Base-by-base conservation (phyloP, 2,113 vertebrate species). In the Heloderma charlesbogerti region DNA sequence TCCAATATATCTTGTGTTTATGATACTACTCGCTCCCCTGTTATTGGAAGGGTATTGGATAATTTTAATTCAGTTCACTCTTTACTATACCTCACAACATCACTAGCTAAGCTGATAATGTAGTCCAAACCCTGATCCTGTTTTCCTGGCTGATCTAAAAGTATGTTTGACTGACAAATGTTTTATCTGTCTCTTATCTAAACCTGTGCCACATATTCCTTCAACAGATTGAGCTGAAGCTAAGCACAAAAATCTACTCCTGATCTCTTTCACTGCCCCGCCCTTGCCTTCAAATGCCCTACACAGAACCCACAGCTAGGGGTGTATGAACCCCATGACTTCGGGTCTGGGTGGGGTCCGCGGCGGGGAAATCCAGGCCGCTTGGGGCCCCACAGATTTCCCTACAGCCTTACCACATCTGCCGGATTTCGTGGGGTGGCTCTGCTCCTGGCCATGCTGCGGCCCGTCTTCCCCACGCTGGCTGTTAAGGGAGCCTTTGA, bases 171-270 rank as follows among this genome's bases (percentile, higher is more conserved):
- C 34, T n/a, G 60, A 12, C 60, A 91, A 4, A 54, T 78, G 92
- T 92, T 90, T 60, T 87, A 84, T 92, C 91, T 86, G 29, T 87
- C 45, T 90, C 77, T 89, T 84, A 92, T n/a, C 12, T 37, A 81
- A 45, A 60, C n/a, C 60, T 86, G 92, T 75, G 25, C 22, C 40
- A 82, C 81, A 75, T 45, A 67, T 18, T 72, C 63, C 88, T 85
- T 54, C 13, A 91, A 84, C 45, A 78, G 75, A 81, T 3, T 78
- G 90, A 87, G 48, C 2, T 92, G 85, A 89, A 77, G 93, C 20
- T n/a, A 93, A 45, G 40, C 43, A 69, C 63, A 71, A 34, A 13
- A 66, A 29, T 45, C 3, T 66, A 48, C 43, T 48, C 6, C 29
- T 25, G 4, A 6, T 2, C 40, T 80, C 31, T 80, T 5, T 31